Evolutionary conservation across 2,113 vertebrate genomes (phyloP).

Genomic region (Corythornis vintsioides): DNA sequence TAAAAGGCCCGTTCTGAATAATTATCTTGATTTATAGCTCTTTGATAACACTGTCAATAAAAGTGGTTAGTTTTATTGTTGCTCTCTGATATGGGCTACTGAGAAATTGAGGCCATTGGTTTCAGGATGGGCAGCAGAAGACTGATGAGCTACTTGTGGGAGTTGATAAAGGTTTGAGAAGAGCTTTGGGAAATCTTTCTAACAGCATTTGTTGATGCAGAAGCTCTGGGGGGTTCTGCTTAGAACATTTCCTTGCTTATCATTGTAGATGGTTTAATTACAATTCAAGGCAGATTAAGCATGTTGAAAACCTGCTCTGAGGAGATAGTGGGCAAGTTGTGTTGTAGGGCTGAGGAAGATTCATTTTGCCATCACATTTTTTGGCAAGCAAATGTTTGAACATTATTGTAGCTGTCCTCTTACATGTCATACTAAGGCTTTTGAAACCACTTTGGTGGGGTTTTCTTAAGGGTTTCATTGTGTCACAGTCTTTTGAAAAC

Average conservation of each 20-base stretch:
- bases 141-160: not conserved
- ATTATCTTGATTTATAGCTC: not conserved
- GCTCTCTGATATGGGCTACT: not conserved
- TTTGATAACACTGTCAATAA: not conserved
- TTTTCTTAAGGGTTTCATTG: not conserved
- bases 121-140: not conserved
- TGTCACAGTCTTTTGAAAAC: not conserved
- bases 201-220: not conserved
- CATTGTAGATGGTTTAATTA: slow-evolving; percentile 2
- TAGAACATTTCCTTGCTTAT: not conserved
- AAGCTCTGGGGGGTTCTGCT: not conserved
- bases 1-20: not conserved
- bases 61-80: not conserved
- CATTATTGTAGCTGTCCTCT: not conserved
- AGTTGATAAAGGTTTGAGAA: not conserved
- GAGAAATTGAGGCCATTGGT: not conserved
- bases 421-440: not conserved
- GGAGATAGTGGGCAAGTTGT: not conserved
- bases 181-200: not conserved
- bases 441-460: not conserved
- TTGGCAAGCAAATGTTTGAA: not conserved
- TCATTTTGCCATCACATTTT: not conserved
- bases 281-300: not conserved
- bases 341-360: not conserved
- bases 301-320: not conserved